These are phyloP conservation scores for Watsonalla cultraria DNA, from an alignment of 2,888 invertebrate species.

Conservation along the genomic window DNA sequence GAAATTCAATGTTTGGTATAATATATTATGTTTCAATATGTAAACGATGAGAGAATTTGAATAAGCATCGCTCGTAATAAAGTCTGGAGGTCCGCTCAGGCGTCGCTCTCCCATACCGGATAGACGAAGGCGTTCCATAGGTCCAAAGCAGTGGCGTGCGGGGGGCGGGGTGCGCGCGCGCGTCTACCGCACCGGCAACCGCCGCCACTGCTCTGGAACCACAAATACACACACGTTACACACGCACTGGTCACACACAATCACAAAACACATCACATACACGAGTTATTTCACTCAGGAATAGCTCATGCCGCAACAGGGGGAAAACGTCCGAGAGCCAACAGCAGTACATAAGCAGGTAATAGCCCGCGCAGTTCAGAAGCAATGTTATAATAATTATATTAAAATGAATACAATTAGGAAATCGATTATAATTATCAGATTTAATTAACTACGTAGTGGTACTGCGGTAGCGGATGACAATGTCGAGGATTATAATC, in stretches of 20 bases:
- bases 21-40: background rate
- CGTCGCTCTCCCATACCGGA: constrained; percentile 80
- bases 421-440: too few relatives aligned
- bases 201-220: constrained; percentile 80
- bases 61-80: constrained; percentile 24
- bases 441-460: too few relatives aligned
- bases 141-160: constrained; percentile 84
- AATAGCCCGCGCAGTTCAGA: background rate
- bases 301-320: background rate
- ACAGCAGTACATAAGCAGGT: background rate
- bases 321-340: background rate
- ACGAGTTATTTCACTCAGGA: background rate
- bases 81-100: constrained; percentile 41
- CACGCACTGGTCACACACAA: constrained; percentile 29
- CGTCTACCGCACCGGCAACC: constrained; percentile 77
- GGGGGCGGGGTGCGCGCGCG: constrained; percentile 82
- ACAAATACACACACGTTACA: constrained; percentile 73
- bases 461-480: too few relatives aligned
- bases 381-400: background rate
- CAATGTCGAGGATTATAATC: too few relatives aligned
- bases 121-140: constrained; percentile 82
- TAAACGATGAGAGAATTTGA: background rate
- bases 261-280: background rate
- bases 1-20: background rate
- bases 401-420: background rate